Evolutionary conservation across 1,140 invertebrate species (phyloP), one percentile per base, ranked within the genome.

Genomic region (Harlomillsia oculata): DNA sequence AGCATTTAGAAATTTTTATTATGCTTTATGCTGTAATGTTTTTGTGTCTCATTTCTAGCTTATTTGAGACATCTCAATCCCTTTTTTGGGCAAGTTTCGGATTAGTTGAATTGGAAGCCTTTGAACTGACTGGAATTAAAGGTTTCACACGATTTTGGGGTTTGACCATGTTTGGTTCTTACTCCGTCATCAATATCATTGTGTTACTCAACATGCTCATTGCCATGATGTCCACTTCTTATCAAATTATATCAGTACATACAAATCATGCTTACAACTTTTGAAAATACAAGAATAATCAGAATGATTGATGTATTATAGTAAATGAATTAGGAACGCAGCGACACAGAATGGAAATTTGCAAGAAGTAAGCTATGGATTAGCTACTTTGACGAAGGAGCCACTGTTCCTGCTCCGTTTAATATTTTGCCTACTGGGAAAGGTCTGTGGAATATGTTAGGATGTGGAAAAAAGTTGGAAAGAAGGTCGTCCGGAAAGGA

Each of bases 181-280:
- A 90, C 69, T 87, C 85, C 32, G 87, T 89, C 41, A 93, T 94
- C 69, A 92, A 91, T 63, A 82, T 94, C 48, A 89, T 94, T 64
- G 90, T 95, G 1, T 74, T 95, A 2, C 78, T 94, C 29, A 95
- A 95, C 73, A 88, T 94, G 81, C 79, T 95, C 5, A 94, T 95
- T 69, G 91, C 91, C 66, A 95, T 94, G 90, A 94, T 95, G 89
- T 90, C 86, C 30, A 93, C 90, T 71, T 94, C 89, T 0, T 94
- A 92, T 72, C 85, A 91, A 73, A 85, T 87, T 29, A 95, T 94
- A 64, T 89, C 85, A 60, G 87, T 89, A 75, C 78, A 79, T 74
- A n/a, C n/a, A n/a, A n/a, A n/a, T n/a, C n/a, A n/a, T n/a, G n/a
- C n/a, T n/a, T n/a, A n/a, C n/a, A n/a, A n/a, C n/a, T n/a, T n/a